Evolutionary conservation across 1,140 invertebrate species (phyloP).

Genomic region (Lineus longissimus): DNA sequence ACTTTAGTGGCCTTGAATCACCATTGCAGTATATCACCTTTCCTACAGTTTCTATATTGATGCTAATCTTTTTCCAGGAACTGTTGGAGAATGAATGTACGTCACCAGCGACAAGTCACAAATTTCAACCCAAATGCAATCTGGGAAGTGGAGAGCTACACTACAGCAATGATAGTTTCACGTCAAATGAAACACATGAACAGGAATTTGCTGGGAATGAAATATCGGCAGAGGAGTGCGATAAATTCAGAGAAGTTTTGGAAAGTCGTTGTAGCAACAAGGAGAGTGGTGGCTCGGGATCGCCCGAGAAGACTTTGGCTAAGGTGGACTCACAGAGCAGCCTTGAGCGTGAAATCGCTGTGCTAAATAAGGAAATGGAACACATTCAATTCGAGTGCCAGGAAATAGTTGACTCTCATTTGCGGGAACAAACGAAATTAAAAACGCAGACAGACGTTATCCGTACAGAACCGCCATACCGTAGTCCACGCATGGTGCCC

Average conservation of each 20-base stretch:
- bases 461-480: constrained; percentile 25
- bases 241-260: constrained; percentile 43
- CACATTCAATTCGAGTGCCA: constrained; percentile 59
- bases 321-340: constrained; percentile 44
- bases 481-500: constrained; percentile 48
- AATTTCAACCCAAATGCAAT: constrained; percentile 17
- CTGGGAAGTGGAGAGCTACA: constrained; percentile 23
- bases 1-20: too few relatives aligned
- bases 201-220: constrained; percentile 27
- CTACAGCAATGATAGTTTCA: constrained; percentile 44
- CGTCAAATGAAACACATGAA: constrained; percentile 34
- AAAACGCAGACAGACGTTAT: constrained; percentile 21
- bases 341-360: constrained; percentile 57
- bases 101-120: constrained; percentile 27
- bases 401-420: constrained; percentile 44
- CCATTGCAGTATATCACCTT: too few relatives aligned
- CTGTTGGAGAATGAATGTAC: constrained; percentile 36
- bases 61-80: constrained; percentile 30
- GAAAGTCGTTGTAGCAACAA: constrained; percentile 34
- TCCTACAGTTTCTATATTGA: too few relatives aligned
- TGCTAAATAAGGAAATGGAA: constrained; percentile 59
- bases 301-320: constrained; percentile 20
- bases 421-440: constrained; percentile 25
- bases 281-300: constrained; percentile 12
- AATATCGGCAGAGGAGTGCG: constrained; percentile 39